Evolutionary conservation across 2,888 invertebrate species (phyloP).

Genomic region (Drosophila dives): DNA sequence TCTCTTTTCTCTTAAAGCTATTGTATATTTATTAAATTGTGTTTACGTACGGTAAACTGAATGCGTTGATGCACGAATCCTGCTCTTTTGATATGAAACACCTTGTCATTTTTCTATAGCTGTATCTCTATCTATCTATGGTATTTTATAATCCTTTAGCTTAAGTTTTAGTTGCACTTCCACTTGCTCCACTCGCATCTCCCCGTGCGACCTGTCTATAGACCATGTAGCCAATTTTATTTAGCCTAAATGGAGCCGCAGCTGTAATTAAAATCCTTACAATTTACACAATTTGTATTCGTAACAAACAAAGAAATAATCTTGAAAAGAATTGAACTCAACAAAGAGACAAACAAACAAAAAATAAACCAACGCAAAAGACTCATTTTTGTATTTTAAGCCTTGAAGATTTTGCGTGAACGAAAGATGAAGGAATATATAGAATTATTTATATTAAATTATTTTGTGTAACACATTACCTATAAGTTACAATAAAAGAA

Average conservation of each 20-base stretch:
- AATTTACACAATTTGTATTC: conserved; percentile 12
- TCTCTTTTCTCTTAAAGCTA: conserved; percentile 43
- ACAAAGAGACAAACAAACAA: background rate
- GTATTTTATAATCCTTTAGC: conserved; percentile 33
- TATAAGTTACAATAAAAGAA: conserved; percentile 26
- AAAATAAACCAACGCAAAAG: conserved; percentile 40
- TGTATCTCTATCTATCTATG: conserved; percentile 24
- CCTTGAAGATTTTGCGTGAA: conserved; percentile 47
- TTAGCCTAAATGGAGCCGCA: conserved; percentile 29
- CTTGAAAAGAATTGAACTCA: background rate
- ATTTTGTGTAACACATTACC: conserved; percentile 46
- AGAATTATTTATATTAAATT: conserved; percentile 61
- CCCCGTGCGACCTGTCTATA: conserved; percentile 6
- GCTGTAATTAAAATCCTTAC: conserved; percentile 13
- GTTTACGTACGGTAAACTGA: conserved; percentile 19
- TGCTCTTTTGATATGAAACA: conserved; percentile 1
- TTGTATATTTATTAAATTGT: conserved; percentile 69
- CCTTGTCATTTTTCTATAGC: conserved; percentile 24
- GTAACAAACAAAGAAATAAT: conserved; percentile 1
- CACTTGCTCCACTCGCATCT: conserved; percentile 2
- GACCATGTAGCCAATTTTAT: conserved; percentile 44
- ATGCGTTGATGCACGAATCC: background rate
- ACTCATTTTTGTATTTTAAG: conserved; percentile 61
- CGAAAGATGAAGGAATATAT: conserved; percentile 38
- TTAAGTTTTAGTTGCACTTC: conserved; percentile 34